Percentiles rank a stretch among this genome's conserved stretches.
Conservation (phyloP, 2,888 invertebrate genomes). For the Drosophila macrospina region DNA sequence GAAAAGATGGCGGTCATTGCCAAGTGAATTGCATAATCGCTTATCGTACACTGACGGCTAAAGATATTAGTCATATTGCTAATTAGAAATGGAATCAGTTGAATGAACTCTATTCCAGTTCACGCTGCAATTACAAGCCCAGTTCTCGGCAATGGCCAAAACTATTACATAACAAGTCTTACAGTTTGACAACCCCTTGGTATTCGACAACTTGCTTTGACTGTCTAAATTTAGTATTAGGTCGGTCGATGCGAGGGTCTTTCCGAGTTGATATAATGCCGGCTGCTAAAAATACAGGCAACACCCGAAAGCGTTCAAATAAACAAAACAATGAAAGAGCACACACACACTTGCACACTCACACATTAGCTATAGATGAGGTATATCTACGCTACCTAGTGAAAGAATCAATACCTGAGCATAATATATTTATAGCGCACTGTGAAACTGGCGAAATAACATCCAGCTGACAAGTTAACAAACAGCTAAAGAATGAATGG, state of each 20-base stretch:
- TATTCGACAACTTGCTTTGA: neutral
- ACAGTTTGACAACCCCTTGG: conserved; percentile 53
- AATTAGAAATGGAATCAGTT: conserved; percentile 20
- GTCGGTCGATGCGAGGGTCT: conserved; percentile 15
- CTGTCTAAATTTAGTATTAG: conserved; percentile 65
- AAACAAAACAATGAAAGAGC: conserved; percentile 41
- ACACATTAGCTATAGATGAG: neutral
- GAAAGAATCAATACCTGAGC: conserved; percentile 52
- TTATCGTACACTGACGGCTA: conserved; percentile 27
- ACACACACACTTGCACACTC: conserved; percentile 13
- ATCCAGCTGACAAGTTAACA: conserved; percentile 39
- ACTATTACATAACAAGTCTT: conserved; percentile 57
- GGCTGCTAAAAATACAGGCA: conserved; percentile 71
- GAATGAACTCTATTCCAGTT: conserved; percentile 24
- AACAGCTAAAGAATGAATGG: conserved; percentile 1
- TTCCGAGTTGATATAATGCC: conserved; percentile 67
- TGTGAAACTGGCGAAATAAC: conserved; percentile 15
- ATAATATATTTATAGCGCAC: conserved; percentile 47
- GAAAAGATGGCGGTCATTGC: conserved; percentile 66
- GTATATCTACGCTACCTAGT: neutral
- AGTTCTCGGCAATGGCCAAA: neutral
- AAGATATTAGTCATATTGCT: conserved; percentile 19
- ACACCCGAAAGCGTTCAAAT: conserved; percentile 21
- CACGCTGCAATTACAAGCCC: conserved; percentile 4
- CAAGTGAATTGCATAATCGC: conserved; percentile 60